Base-by-base conservation (phyloP, 2,888 invertebrate genomes). In the Adelognathus sp. region DNA sequence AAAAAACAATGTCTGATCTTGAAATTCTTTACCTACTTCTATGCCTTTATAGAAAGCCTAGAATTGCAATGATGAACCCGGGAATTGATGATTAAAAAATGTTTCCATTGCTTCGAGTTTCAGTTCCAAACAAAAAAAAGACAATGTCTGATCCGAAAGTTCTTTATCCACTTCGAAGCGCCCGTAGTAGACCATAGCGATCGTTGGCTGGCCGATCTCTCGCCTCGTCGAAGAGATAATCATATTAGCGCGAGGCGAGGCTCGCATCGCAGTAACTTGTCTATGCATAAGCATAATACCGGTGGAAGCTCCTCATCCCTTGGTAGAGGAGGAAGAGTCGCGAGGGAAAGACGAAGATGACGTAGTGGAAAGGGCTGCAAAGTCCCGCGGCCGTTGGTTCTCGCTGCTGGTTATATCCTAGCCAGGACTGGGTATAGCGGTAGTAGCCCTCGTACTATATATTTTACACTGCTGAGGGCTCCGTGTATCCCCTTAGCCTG, bases 241-340 rank as follows among this genome's bases (percentile, higher is more conserved):
- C 88, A 88, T 86, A 90, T 91, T 91, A 91, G 87, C 86, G n/a
- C n/a, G n/a, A 83, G 76, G 61, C 39, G 79, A n/a, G n/a, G 86
- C 88, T 87, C 84, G 80, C 72, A n/a, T 70, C 80, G 86, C 89
- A 87, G 88, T 90, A 90, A 90, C 90, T 90, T 89, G 90, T 87
- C 90, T 90, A 91, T 90, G 90, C 89, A 89, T 88, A 88, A 90
- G 90, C 88, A 89, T 89, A 90, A 90, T 88, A 89, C 85, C 85
- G 79, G 82, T 60, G 52, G 46, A 77, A 44, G n/a, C 64, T 50
- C 79, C 78, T 76, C 81, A 44, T 18, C 41, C 61, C 52, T 52
- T 11, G 39, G 41, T 46, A 71, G 7, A 36, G 46, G 61, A 73
- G 73, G 33, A 61, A 58, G 69, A 58, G 56, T 69, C 66, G 33